Evolutionary conservation across 2,113 vertebrate genomes (phyloP).

Genomic region (Gobio gobio): DNA sequence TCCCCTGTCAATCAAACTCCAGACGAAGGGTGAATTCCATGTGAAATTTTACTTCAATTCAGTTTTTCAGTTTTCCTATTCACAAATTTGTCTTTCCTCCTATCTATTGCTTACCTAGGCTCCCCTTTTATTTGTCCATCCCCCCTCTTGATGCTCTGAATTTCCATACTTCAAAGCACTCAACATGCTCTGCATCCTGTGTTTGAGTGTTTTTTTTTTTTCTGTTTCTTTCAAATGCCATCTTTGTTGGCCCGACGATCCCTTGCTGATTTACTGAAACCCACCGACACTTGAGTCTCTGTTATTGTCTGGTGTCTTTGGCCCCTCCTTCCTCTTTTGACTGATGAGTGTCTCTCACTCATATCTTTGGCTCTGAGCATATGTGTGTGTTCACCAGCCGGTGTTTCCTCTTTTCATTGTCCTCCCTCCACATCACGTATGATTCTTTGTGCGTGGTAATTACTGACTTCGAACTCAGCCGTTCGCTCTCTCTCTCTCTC

Average conservation of each 20-base stretch:
- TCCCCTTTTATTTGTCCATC: constrained; percentile 15
- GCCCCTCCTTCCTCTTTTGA: constrained; percentile 39
- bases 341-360: constrained; percentile 49
- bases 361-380: constrained; percentile 38
- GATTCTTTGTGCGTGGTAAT: constrained; percentile 67
- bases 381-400: constrained; percentile 48
- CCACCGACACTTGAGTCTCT: constrained; percentile 11
- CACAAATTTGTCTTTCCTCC: background rate
- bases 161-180: constrained; percentile 34
- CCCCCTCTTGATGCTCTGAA: background rate
- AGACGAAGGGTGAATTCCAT: no score
- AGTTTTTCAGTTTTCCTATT: background rate
- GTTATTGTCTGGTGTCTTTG: constrained; percentile 30
- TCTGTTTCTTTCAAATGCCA: constrained; percentile 31
- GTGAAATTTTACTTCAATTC: no score
- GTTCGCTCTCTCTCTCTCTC: constrained; percentile 48
- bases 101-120: background rate
- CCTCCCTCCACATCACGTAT: constrained; percentile 62
- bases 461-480: constrained; percentile 62
- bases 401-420: constrained; percentile 49
- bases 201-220: constrained; percentile 14
- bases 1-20: no score
- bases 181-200: background rate
- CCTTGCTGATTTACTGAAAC: constrained; percentile 18
- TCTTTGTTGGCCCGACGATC: constrained; percentile 29